Evolutionary conservation across 92 coral and sea anemone genomes (phyloP), one percentile per base, ranked within the genome.

Genomic region (Porites rus): DNA sequence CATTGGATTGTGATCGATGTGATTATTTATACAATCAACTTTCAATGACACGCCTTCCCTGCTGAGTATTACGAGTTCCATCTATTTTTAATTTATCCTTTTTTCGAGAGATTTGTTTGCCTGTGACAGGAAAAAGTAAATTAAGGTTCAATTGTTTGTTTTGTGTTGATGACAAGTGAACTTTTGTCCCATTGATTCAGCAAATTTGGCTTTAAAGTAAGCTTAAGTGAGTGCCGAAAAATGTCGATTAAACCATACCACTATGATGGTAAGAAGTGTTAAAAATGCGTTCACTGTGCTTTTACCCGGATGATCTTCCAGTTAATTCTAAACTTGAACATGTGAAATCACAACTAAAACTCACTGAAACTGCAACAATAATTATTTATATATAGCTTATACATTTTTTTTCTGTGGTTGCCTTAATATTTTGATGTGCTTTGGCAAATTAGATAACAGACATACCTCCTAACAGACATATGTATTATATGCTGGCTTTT

Each of bases 41-140:
- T 56, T 14, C 61, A 56, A 8, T 1, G 72, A 67, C 72, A 67
- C 72, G 72, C 72, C 72, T 67, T 67, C 72, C 16, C 72, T 67
- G 10, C 46, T 6, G 21, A 7, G 7, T 14, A 62, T 10, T 14
- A 4, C 20, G 17, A 7, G 6, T 20, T 62, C 46, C 46, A 38
- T 38, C 46, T 38, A 38, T 62, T 19, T 69, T 69, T 10, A 6
- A 17, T 46, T 46, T 72, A 7, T 17, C 17, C 50, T 12, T 72
- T 18, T 46, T 72, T 72, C 50, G 16, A 21, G 21, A 8, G 17
- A 67, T 5, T 67, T 67, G 10, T 67, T 24, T 21, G 14, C 13
- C 16, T 38, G 2, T 38, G 46, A 22, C 22, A 7, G 66, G 8
- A 16, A 16, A 0, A n/a, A 62, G 8, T 62, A 8, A 16, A 62